phyloP scores from a whole-genome alignment of 2,888 invertebrate genomes.

The Pyrgus malvae region DNA sequence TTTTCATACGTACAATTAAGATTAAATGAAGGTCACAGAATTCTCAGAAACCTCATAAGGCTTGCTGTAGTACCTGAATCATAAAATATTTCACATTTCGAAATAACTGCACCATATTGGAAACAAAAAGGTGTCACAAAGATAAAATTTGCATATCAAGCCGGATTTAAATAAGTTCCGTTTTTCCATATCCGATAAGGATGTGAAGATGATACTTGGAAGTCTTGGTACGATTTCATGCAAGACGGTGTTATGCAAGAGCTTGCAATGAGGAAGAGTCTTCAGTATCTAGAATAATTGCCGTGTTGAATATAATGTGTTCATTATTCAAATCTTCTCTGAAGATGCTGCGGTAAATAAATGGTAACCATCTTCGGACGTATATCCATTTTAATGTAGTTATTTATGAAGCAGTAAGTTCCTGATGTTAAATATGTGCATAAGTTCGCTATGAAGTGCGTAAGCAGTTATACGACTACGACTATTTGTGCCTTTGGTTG shows the following conservation, averaged over 20 bases:
- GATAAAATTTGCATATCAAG: constrained; percentile 5
- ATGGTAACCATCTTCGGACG: not conserved
- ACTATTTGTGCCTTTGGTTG: too few relatives aligned
- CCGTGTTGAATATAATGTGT: constrained; percentile 29
- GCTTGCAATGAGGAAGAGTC: constrained; percentile 33
- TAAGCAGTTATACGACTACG: too few relatives aligned
- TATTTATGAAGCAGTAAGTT: not conserved
- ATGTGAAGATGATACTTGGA: constrained; percentile 10
- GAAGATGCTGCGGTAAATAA: constrained; percentile 25
- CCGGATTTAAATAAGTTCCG: constrained; percentile 9
- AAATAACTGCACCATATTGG: too few relatives aligned
- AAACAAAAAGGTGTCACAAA: too few relatives aligned
- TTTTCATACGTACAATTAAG: too few relatives aligned
- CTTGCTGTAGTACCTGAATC: too few relatives aligned
- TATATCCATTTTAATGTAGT: not conserved
- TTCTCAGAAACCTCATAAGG: too few relatives aligned
- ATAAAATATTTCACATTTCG: too few relatives aligned
- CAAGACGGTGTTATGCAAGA: constrained; percentile 31
- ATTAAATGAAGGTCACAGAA: too few relatives aligned
- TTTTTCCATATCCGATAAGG: constrained; percentile 10
- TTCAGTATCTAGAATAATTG: constrained; percentile 19
- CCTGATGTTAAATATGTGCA: not conserved
- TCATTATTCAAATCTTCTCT: constrained; percentile 33
- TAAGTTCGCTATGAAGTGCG: not conserved
- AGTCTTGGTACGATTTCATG: not conserved